Percentiles rank a stretch among this genome's conserved stretches.
phyloP scores from a whole-genome alignment of 2,113 vertebrate species.

The Chinchilla lanigera region DNA sequence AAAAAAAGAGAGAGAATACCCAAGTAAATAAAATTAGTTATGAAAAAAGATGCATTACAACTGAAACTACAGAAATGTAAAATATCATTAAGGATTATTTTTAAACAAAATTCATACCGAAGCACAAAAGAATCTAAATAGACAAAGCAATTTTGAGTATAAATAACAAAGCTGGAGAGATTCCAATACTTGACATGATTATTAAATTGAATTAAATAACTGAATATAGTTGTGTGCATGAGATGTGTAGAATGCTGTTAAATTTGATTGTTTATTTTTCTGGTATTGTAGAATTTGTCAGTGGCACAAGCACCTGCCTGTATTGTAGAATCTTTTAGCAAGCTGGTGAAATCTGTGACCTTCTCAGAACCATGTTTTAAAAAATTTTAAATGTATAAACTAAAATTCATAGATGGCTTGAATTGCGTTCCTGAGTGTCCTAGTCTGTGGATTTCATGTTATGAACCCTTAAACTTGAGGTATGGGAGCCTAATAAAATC shows the following conservation, averaged over 20 bases:
- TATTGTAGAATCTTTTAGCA: neutral
- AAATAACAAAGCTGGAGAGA: no score
- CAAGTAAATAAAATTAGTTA: no score
- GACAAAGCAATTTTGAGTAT: no score
- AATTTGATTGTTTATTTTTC: neutral
- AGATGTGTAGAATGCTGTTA: neutral
- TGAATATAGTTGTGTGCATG: neutral
- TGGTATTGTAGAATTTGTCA: neutral
- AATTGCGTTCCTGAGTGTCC: neutral
- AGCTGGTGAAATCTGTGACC: neutral
- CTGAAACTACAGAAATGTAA: no score
- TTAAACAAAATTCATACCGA: no score
- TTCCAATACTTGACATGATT: neutral
- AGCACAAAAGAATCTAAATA: no score
- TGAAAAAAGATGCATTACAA: no score
- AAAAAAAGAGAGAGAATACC: no score
- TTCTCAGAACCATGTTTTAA: constrained; percentile 3
- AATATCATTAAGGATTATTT: no score
- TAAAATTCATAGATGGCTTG: constrained; percentile 20
- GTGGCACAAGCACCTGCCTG: no score
- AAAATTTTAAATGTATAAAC: neutral
- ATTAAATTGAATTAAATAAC: constrained; percentile 36
- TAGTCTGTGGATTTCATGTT: neutral
- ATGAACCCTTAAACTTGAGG: neutral
- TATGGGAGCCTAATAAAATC: neutral